These are phyloP conservation scores for Uria lomvia DNA, from an alignment of 2,113 vertebrate species.

Conservation along the genomic window DNA sequence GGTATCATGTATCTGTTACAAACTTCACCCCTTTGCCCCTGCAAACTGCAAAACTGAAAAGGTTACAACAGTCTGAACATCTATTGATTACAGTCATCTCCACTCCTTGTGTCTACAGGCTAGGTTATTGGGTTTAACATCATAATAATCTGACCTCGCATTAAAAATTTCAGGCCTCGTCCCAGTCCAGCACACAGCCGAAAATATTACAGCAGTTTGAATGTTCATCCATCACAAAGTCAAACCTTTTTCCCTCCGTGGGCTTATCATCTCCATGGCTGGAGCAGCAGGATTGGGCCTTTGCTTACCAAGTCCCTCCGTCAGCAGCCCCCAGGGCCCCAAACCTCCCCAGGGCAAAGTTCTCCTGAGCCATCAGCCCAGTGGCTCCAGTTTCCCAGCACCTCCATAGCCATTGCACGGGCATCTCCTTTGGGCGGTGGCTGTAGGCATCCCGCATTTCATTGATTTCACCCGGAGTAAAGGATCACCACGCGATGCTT, in stretches of 20 bases:
- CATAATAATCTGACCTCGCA: background rate
- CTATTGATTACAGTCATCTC: background rate
- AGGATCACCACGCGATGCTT: background rate
- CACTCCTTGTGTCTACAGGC: background rate
- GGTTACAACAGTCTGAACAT: background rate
- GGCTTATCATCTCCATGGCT: background rate
- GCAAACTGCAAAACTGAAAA: background rate
- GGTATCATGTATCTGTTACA: background rate
- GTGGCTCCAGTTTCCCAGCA: background rate
- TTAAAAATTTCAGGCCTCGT: background rate
- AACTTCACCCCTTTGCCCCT: background rate
- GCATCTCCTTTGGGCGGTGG: background rate
- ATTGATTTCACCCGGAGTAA: background rate
- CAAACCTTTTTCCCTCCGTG: background rate
- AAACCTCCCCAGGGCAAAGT: background rate
- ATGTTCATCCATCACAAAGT: background rate
- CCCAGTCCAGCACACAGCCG: background rate
- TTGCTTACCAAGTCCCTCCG: background rate
- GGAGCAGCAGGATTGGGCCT: fast-evolving
- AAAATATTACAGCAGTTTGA: background rate
- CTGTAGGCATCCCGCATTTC: background rate
- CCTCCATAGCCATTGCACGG: background rate
- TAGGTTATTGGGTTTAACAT: background rate
- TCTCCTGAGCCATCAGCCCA: background rate
- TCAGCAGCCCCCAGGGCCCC: fast-evolving